Percentiles rank a stretch among this genome's conserved stretches.
phyloP scores from a whole-genome alignment of 2,113 vertebrate genomes.

The Ctenomys sociabilis region DNA sequence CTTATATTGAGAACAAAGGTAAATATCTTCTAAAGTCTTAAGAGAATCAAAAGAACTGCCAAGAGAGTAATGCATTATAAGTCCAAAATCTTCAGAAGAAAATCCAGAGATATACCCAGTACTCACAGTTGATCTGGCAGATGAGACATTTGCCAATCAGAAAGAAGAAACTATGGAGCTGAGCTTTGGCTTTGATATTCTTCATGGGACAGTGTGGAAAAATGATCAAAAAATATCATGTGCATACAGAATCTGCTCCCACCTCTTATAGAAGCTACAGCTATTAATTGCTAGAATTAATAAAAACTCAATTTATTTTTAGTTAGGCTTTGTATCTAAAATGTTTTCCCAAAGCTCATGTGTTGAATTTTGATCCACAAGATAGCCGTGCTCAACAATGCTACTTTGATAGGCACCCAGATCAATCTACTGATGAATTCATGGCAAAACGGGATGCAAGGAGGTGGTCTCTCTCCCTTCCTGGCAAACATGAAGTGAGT shows the following conservation, averaged over 20 bases:
- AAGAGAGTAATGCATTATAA: conserved; percentile 12
- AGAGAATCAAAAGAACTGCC: background rate
- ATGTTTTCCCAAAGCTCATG: background rate
- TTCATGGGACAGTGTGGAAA: background rate
- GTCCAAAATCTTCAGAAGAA: background rate
- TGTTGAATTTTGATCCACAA: background rate
- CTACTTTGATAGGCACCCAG: background rate
- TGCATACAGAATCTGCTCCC: background rate
- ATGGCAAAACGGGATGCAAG: background rate
- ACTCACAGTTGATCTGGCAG: background rate
- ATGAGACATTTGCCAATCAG: background rate
- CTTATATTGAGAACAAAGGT: background rate
- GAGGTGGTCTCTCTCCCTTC: background rate
- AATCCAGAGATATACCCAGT: background rate
- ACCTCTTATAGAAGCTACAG: background rate
- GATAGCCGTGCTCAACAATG: background rate
- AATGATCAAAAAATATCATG: background rate
- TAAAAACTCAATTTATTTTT: background rate
- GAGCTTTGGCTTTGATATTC: background rate
- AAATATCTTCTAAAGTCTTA: conserved; percentile 1
- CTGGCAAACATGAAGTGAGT: background rate
- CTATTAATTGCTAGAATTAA: background rate
- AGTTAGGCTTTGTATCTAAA: background rate
- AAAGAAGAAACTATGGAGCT: background rate
- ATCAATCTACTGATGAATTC: background rate